These are phyloP conservation scores for Epirrhoe alternata DNA, from an alignment of 2,888 invertebrate species.

Conservation along the genomic window DNA sequence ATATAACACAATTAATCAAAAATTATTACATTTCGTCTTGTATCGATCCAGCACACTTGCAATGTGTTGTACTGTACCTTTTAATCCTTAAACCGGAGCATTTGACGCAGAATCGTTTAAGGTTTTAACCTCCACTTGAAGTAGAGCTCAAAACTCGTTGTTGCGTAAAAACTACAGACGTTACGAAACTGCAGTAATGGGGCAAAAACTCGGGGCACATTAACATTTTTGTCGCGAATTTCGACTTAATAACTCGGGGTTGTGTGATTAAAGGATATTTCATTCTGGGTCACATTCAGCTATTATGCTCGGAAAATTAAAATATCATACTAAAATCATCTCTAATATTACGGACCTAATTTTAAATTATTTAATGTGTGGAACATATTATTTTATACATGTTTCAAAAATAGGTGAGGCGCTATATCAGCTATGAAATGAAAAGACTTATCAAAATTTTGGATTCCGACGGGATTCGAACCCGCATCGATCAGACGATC, in stretches of 20 bases:
- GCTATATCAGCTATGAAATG: no score
- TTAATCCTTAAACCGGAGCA: slow-evolving; percentile 24
- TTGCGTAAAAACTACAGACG: slow-evolving; percentile 59
- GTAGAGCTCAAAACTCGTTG: slow-evolving; percentile 29
- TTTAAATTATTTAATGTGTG: no score
- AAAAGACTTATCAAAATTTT: no score
- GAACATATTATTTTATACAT: no score
- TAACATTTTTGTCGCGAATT: slow-evolving; percentile 27
- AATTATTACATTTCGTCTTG: not conserved
- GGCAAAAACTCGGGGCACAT: slow-evolving; percentile 18
- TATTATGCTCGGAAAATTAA: no score
- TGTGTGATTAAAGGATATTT: not conserved
- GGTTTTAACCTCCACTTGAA: slow-evolving; percentile 31
- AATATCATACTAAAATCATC: no score
- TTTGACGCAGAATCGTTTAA: slow-evolving; percentile 24
- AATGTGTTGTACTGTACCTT: slow-evolving; percentile 6
- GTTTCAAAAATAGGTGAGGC: no score
- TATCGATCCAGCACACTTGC: not conserved
- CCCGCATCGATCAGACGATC: no score
- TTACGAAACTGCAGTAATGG: slow-evolving; percentile 52
- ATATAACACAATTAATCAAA: not conserved
- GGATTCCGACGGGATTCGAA: no score
- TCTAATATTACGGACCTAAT: no score
- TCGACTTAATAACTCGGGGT: slow-evolving; percentile 14
- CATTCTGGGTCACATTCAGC: not conserved